Conservation (phyloP, 2,113 vertebrate genomes). For the Sminthopsis crassicaudata region DNA sequence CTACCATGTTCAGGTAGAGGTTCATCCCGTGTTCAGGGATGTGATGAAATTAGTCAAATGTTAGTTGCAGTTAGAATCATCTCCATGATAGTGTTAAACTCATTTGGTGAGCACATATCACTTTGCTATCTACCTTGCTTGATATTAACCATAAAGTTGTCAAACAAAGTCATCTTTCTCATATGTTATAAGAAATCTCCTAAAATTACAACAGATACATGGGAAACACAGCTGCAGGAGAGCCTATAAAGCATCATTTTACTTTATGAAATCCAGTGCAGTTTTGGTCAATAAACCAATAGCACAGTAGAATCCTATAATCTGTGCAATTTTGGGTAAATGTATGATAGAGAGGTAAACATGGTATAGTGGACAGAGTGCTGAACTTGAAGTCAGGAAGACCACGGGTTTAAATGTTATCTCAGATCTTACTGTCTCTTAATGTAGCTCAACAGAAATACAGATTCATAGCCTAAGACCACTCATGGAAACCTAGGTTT, state of each 20-base stretch:
- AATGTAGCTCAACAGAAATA: not conserved
- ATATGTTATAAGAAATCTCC: not conserved
- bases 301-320: not conserved
- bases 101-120: not conserved
- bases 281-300: not conserved
- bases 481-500: not conserved
- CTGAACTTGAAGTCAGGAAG: not conserved
- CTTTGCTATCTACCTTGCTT: not conserved
- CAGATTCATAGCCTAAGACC: not conserved
- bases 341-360: not conserved
- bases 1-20: not conserved
- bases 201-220: not conserved
- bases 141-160: not conserved
- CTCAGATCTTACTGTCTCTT: not conserved
- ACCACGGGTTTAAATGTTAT: not conserved
- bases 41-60: not conserved
- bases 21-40: not conserved
- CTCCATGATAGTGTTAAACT: not conserved
- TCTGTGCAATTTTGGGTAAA: not conserved
- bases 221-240: not conserved
- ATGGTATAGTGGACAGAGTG: not conserved
- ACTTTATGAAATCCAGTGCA: not conserved
- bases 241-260: not conserved
- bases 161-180: not conserved
- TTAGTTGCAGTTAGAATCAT: not conserved